Conservation (phyloP, 2,113 vertebrate genomes). For the Aplodontia rufa region DNA sequence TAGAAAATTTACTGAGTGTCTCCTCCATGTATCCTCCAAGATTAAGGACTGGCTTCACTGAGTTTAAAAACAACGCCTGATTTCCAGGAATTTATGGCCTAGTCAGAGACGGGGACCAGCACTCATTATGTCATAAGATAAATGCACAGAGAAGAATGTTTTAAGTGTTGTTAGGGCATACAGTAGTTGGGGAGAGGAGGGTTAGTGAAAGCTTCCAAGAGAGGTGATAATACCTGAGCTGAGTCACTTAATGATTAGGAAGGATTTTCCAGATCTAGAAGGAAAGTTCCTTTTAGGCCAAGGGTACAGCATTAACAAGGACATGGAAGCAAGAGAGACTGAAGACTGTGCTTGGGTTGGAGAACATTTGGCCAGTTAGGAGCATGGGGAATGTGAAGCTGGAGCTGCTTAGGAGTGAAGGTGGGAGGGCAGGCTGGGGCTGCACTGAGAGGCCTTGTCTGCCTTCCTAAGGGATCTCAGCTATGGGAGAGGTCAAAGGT, state of each 20-base stretch:
- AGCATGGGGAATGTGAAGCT: background rate
- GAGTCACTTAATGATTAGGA: background rate
- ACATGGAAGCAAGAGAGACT: background rate
- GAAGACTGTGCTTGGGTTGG: background rate
- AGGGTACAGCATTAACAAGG: background rate
- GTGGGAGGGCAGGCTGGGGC: no score
- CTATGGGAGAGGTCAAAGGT: background rate
- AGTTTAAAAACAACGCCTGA: background rate
- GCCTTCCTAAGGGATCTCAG: background rate
- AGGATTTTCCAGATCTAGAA: background rate
- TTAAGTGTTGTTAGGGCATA: background rate
- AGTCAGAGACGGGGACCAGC: background rate
- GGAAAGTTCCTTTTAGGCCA: background rate
- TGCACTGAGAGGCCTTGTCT: rapidly evolving
- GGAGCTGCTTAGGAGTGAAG: background rate
- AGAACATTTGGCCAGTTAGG: background rate
- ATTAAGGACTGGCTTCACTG: background rate
- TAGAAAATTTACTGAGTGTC: background rate
- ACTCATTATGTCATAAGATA: background rate
- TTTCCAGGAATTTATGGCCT: background rate
- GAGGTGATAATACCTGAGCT: background rate
- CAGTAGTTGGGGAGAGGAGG: background rate
- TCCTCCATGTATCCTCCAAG: background rate
- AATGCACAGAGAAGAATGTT: background rate
- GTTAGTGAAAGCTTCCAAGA: background rate